Conservation (phyloP, 64 coral and sea anemone genomes). For the Catalaphyllia jardinei region DNA sequence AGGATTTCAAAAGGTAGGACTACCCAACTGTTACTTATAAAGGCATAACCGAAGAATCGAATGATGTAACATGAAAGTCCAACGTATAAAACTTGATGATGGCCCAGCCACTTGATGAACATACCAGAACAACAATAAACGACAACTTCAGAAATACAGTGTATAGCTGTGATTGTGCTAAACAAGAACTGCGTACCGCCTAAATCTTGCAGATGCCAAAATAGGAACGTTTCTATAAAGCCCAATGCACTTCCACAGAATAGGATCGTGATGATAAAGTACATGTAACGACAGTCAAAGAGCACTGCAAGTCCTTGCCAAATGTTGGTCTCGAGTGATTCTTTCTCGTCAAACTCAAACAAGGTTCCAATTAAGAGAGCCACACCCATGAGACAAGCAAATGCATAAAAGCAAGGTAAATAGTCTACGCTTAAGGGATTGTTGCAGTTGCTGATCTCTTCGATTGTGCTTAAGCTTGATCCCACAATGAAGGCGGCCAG, state of each 20-base stretch:
- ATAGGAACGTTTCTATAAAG: conserved; percentile 77
- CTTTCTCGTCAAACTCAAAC: conserved; percentile 78
- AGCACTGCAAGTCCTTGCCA: conserved; percentile 45
- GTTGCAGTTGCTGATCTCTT: conserved; percentile 76
- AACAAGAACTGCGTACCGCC: conserved; percentile 95
- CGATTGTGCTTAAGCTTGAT: conserved; percentile 58
- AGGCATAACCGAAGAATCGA: conserved; percentile 75
- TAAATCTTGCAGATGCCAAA: conserved; percentile 89
- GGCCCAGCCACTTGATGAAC: conserved; percentile 67
- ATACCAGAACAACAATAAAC: conserved; percentile 63
- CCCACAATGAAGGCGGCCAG: conserved; percentile 79
- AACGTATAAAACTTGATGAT: conserved; percentile 70
- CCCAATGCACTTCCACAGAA: conserved; percentile 82
- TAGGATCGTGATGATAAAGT: conserved; percentile 74
- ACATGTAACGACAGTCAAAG: conserved; percentile 58
- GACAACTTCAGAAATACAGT: conserved; percentile 74
- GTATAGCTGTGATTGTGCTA: conserved; percentile 71
- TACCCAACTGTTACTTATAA: conserved; percentile 84
- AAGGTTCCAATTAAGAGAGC: conserved; percentile 67
- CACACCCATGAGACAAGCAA: conserved; percentile 73
- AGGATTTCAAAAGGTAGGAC: conserved; percentile 83
- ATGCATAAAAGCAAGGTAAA: conserved; percentile 91
- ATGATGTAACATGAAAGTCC: conserved; percentile 71
- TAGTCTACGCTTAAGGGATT: conserved; percentile 79
- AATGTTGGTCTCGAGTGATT: conserved; percentile 17